Evolutionary conservation across 2,888 invertebrate species (phyloP).

Genomic region (Sisyra nigra): DNA sequence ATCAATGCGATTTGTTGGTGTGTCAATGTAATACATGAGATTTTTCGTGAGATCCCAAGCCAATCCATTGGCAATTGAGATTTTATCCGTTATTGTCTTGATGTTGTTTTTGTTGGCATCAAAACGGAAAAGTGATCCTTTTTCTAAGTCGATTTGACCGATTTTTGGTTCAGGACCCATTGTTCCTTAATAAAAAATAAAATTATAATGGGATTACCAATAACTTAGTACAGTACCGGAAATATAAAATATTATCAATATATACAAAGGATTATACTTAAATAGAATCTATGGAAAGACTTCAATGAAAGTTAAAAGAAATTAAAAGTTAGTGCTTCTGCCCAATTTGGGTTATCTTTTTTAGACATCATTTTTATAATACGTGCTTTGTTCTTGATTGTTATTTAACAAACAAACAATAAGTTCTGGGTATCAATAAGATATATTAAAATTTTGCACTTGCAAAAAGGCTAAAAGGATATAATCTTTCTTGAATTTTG

Average conservation of each 20-base stretch:
- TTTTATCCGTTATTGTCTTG: slow-evolving; percentile 14
- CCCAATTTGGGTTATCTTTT: too few species aligned
- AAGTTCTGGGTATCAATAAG: too few species aligned
- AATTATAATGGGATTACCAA: too few species aligned
- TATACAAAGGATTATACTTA: not conserved
- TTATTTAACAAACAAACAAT: too few species aligned
- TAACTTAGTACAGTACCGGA: not conserved
- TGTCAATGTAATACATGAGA: slow-evolving; percentile 62
- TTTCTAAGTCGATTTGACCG: slow-evolving; percentile 33
- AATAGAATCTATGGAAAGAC: not conserved
- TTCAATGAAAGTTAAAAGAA: too few species aligned
- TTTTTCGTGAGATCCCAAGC: slow-evolving; percentile 52
- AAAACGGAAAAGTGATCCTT: slow-evolving; percentile 30
- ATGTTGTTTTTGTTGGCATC: not conserved
- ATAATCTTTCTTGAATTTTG: too few species aligned
- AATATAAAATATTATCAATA: not conserved
- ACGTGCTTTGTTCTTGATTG: too few species aligned
- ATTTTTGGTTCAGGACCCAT: slow-evolving; percentile 38
- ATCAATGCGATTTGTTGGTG: slow-evolving; percentile 45
- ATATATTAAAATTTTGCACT: too few species aligned
- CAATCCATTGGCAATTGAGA: slow-evolving; percentile 61
- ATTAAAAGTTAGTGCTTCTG: too few species aligned
- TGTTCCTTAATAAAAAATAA: slow-evolving; percentile 28
- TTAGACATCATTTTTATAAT: too few species aligned
- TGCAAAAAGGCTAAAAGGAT: too few species aligned